These are phyloP conservation scores for Heliconius cydno DNA, from an alignment of 2,888 invertebrate genomes.

Conservation along the genomic window DNA sequence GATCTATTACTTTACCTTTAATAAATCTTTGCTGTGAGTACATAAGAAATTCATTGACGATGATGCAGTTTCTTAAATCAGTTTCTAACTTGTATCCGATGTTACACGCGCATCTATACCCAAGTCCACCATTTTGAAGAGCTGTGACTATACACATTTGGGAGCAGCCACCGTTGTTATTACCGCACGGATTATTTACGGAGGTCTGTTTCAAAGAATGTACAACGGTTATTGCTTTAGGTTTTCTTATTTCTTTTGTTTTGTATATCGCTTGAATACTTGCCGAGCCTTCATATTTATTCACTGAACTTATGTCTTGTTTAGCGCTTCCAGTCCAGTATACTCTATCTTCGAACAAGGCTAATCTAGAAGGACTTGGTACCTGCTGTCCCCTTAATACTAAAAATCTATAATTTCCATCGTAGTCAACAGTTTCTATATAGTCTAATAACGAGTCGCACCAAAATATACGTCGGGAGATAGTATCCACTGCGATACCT, in stretches of 20 bases:
- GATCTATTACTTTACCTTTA: slow-evolving; percentile 94
- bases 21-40: slow-evolving; percentile 98
- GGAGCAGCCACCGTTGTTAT: slow-evolving; percentile 94
- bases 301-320: slow-evolving; percentile 93
- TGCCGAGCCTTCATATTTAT: slow-evolving; percentile 91
- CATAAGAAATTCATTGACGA: slow-evolving; percentile 94
- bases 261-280: slow-evolving; percentile 92
- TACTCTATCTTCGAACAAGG: slow-evolving; percentile 92
- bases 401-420: slow-evolving; percentile 91
- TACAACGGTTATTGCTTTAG: slow-evolving; percentile 92
- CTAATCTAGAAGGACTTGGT: slow-evolving; percentile 92
- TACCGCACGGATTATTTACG: slow-evolving; percentile 92
- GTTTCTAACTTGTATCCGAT: slow-evolving; percentile 91
- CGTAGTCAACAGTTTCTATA: slow-evolving; percentile 97
- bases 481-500: slow-evolving; percentile 95
- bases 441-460: slow-evolving; percentile 97
- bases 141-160: slow-evolving; percentile 97
- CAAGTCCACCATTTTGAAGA: slow-evolving; percentile 87
- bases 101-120: slow-evolving; percentile 95
- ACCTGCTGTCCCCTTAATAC: slow-evolving; percentile 92
- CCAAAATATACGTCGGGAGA: slow-evolving; percentile 96
- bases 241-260: slow-evolving; percentile 90
- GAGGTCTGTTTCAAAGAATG: slow-evolving; percentile 90
- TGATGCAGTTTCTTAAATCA: slow-evolving; percentile 90
- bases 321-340: slow-evolving; percentile 97